Evolutionary conservation across 1,140 invertebrate genomes (phyloP).

Genomic region (Grapholita molesta): DNA sequence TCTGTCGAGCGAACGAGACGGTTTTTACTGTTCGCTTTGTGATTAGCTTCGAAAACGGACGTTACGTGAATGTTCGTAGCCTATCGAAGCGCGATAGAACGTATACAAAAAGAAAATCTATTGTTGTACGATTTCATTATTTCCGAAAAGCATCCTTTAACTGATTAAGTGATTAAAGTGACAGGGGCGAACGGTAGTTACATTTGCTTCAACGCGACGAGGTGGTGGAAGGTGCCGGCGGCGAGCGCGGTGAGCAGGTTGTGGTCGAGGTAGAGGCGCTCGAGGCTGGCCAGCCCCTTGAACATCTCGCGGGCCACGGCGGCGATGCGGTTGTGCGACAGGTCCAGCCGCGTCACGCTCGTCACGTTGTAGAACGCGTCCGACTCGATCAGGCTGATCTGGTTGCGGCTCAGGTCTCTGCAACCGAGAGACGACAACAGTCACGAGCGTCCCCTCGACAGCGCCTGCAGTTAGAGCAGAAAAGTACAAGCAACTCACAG

Average conservation of each 20-base stretch:
- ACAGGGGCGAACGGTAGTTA: no score
- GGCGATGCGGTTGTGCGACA: conserved; percentile 83
- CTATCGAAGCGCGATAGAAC: no score
- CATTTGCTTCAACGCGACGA: conserved; percentile 83
- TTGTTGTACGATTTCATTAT: no score
- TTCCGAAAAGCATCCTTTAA: no score
- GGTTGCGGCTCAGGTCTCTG: conserved; percentile 88
- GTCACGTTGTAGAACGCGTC: conserved; percentile 85
- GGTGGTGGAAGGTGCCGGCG: conserved; percentile 83
- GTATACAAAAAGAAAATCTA: no score
- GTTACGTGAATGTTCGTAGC: no score
- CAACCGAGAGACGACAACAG: background rate
- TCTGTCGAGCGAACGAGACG: conserved; percentile 58
- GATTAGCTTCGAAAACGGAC: no score
- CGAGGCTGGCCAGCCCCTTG: conserved; percentile 80
- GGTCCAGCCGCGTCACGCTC: conserved; percentile 83
- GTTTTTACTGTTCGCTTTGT: no score
- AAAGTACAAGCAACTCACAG: conserved; percentile 53
- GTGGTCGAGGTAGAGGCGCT: conserved; percentile 82
- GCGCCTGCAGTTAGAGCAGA: background rate
- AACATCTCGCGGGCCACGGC: conserved; percentile 82
- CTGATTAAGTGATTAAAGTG: no score
- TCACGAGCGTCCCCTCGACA: no score
- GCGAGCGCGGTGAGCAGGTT: conserved; percentile 84
- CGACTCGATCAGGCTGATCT: conserved; percentile 85